A percentile compares a stretch with the other conserved stretches of the same genome.
Conservation (phyloP, 2,888 invertebrate species). For the Ormia ochracea region DNA sequence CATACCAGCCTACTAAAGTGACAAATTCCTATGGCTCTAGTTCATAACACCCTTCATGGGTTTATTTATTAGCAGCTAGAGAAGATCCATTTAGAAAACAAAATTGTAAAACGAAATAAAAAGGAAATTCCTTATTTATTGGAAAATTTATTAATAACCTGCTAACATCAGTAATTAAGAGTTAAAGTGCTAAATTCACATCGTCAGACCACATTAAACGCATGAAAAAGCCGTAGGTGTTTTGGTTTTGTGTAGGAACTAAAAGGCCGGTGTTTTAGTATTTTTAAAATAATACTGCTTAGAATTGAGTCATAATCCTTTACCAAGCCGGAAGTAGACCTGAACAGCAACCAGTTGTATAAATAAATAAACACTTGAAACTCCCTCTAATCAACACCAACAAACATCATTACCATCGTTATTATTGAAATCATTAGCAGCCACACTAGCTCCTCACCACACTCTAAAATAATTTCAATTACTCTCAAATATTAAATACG, state of each 20-base stretch:
- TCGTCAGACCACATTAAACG: neutral
- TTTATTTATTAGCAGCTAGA: constrained; percentile 7
- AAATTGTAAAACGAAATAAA: neutral
- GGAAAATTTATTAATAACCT: neutral
- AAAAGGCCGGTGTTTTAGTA: constrained; percentile 31
- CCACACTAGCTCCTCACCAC: constrained; percentile 15
- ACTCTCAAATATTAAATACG: constrained; percentile 58
- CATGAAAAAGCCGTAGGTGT: constrained; percentile 44
- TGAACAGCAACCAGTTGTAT: constrained; percentile 48
- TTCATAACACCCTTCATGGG: neutral
- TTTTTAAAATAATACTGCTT: constrained; percentile 2
- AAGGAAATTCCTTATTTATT: neutral
- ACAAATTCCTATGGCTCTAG: neutral
- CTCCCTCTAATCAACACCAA: constrained; percentile 35
- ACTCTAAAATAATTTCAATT: constrained; percentile 57
- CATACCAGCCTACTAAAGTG: neutral
- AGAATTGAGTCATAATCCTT: constrained; percentile 52
- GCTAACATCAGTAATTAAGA: too few species aligned
- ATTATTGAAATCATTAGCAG: constrained; percentile 31
- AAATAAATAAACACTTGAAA: constrained; percentile 26
- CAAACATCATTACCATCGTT: constrained; percentile 8
- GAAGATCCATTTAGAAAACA: neutral
- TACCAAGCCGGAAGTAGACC: constrained; percentile 23
- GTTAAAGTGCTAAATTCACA: neutral
- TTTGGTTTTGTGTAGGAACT: constrained; percentile 20